Base-by-base conservation (phyloP, 2,113 vertebrate species). In the Anoplopoma fimbria region DNA sequence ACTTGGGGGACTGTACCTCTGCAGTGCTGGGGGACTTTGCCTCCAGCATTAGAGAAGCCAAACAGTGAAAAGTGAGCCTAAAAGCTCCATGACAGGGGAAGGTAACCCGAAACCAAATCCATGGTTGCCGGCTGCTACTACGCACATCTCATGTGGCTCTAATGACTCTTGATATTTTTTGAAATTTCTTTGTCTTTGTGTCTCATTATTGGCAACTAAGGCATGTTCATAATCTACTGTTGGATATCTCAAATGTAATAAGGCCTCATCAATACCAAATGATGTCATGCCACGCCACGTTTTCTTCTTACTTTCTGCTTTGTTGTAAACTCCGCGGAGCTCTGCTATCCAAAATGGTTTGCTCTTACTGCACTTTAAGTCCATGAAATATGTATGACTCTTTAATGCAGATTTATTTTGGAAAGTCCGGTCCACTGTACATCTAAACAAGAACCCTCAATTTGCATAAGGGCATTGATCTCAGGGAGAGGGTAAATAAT, bases 91-190 rank as follows among this genome's bases (percentile, higher is more conserved):
- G 96, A 97, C 96, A 95, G 94, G 95, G 94, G 92, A 23, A 92
- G 92, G 97, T 96, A 98, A 99, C 96, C 92, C 93, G 96, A 98
- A 95, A 96, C 95, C 95, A 96, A 97, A 97, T 97, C 97, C 95
- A 97, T 98, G 95, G 94, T 94, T 96, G 96, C 96, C 57, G 88
- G 96, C 96, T 97, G 97, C 87, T 93, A 92, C 96, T 95, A 94
- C 95, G 94, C 95, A 95, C 94, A 94, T 96, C 87, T 89, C 91
- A 92, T 94, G 94, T 95, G 94, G 92, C 90, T 96, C 92, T 96
- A 96, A 96, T 96, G 96, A 97, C 95, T 94, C 94, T 80, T 94
- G 93, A 96, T 93, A 92, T 94, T 89, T 93, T 91, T 92, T 87
- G 80, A 93, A 92, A 91, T 89, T 88, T 91, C 71, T 91, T 69